A percentile compares a stretch with the other conserved stretches of the same genome.
phyloP scores from a whole-genome alignment of 1,140 invertebrate species.

The Chrysomallon squamiferum region DNA sequence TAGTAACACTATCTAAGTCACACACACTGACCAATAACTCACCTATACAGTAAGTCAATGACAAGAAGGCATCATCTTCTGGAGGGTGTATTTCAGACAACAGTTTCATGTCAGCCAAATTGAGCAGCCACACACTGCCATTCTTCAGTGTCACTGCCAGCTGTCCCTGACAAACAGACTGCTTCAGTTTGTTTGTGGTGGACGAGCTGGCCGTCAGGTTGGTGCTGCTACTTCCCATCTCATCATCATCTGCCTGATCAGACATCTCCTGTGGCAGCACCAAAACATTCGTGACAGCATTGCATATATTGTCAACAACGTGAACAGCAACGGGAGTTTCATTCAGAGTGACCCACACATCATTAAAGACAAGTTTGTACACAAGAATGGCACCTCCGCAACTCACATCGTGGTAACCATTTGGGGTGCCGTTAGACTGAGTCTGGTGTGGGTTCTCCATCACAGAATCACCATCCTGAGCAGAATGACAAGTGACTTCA shows the following conservation, averaged over 20 bases:
- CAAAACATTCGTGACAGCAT: constrained; percentile 38
- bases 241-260: constrained; percentile 24
- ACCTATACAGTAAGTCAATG: constrained; percentile 61
- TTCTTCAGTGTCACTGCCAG: constrained; percentile 50
- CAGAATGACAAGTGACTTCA: constrained; percentile 9
- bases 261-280: constrained; percentile 52
- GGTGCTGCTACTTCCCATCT: neutral
- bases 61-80: constrained; percentile 53
- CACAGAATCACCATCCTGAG: constrained; percentile 6
- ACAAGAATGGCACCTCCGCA: constrained; percentile 58
- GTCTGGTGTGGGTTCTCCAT: neutral
- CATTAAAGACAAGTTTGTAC: constrained; percentile 52
- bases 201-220: constrained; percentile 4
- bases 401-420: neutral
- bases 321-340: constrained; percentile 45
- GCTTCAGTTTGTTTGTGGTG: constrained; percentile 13
- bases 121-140: constrained; percentile 54
- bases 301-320: constrained; percentile 25
- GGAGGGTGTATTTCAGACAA: constrained; percentile 50
- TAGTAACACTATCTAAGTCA: no score
- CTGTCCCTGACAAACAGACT: constrained; percentile 38
- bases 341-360: constrained; percentile 48
- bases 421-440: no score
- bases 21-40: constrained; percentile 18
- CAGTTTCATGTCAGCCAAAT: constrained; percentile 48